These are phyloP conservation scores for Pterostichus niger DNA, from an alignment of 2,888 invertebrate species.

Conservation along the genomic window DNA sequence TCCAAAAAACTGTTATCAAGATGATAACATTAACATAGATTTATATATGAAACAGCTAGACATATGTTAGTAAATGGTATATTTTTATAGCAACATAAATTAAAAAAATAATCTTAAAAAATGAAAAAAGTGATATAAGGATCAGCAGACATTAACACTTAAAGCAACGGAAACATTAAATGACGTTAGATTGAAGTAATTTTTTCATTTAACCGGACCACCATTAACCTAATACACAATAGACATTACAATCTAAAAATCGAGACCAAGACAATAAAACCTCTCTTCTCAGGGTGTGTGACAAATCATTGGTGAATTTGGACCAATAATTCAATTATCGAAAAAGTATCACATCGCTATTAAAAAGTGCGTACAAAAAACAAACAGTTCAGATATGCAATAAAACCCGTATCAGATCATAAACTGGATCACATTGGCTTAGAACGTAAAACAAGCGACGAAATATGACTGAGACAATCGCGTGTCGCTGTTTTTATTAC, in stretches of 20 bases:
- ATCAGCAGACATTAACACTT: no score
- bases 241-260: neutral
- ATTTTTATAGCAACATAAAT: no score
- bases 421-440: constrained; percentile 56
- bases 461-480: neutral
- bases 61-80: no score
- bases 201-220: neutral
- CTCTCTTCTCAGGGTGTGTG: constrained; percentile 25
- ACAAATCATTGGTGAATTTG: constrained; percentile 26
- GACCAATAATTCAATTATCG: constrained; percentile 50
- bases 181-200: neutral
- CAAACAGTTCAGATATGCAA: constrained; percentile 11
- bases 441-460: constrained; percentile 8
- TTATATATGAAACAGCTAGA: no score
- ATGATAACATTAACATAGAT: neutral
- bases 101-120: no score
- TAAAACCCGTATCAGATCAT: constrained; percentile 53
- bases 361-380: constrained; percentile 45
- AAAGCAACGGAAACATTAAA: neutral
- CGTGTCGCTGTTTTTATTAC: constrained; percentile 25
- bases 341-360: constrained; percentile 43
- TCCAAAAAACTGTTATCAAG: no score
- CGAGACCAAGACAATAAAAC: constrained; percentile 32
- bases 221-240: constrained; percentile 14
- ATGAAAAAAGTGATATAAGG: no score